Evolutionary conservation across 2,888 invertebrate genomes (phyloP).

Genomic region (Diplolepis rosae): DNA sequence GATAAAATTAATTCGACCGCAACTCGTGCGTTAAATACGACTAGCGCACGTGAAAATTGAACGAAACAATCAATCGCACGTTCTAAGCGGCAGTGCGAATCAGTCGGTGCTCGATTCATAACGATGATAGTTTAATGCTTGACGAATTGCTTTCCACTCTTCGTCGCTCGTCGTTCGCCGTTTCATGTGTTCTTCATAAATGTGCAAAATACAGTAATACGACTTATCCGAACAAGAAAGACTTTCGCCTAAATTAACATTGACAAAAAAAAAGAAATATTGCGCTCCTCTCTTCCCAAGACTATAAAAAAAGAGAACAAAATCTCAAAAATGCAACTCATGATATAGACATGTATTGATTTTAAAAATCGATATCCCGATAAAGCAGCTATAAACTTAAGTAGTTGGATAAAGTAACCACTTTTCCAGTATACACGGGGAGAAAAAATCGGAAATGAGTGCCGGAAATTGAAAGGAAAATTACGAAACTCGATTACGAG

Average conservation of each 20-base stretch:
- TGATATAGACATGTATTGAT: no score
- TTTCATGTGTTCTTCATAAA: background rate
- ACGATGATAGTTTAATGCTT: slow-evolving; percentile 23
- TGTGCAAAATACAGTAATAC: slow-evolving; percentile 13
- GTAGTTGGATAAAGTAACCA: no score
- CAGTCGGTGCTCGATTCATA: slow-evolving; percentile 23
- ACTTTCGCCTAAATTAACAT: slow-evolving; percentile 14
- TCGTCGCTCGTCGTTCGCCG: no score
- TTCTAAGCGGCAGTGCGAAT: slow-evolving; percentile 45
- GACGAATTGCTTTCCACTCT: slow-evolving; percentile 28
- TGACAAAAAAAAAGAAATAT: background rate
- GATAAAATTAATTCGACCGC: slow-evolving; percentile 50
- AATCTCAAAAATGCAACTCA: no score
- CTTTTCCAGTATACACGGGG: no score
- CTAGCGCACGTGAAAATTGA: slow-evolving; percentile 51
- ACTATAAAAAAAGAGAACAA: no score
- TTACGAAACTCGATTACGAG: no score
- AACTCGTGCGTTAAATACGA: slow-evolving; percentile 50
- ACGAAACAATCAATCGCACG: slow-evolving; percentile 51
- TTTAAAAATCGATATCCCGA: no score
- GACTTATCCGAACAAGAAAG: background rate
- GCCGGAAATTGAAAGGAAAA: no score
- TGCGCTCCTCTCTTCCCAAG: no score
- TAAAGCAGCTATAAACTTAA: no score
- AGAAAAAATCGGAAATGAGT: no score